Percentiles rank a stretch among this genome's conserved stretches.
phyloP scores from a whole-genome alignment of 2,113 vertebrate species.

The Platysteira castanea region DNA sequence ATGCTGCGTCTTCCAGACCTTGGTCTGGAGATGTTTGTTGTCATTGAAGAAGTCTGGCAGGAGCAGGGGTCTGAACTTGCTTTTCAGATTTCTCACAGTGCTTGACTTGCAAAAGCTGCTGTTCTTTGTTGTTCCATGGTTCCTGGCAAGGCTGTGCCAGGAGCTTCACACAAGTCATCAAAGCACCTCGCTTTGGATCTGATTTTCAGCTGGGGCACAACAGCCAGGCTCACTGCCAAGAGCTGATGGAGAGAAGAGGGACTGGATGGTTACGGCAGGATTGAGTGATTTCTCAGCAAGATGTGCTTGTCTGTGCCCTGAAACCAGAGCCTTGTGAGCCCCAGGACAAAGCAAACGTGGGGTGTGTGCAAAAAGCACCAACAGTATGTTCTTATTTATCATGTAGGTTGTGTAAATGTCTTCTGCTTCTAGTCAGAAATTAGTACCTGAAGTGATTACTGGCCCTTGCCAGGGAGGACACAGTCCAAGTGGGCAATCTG shows the following conservation, averaged over 20 bases:
- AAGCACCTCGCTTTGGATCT: neutral
- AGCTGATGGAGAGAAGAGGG: neutral
- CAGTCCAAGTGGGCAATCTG: neutral
- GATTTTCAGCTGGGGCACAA: constrained; percentile 19
- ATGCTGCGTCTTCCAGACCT: neutral
- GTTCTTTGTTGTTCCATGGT: neutral
- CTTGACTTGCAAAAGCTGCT: neutral
- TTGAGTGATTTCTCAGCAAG: neutral
- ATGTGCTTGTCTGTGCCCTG: neutral
- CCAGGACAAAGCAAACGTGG: neutral
- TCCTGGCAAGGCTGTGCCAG: neutral
- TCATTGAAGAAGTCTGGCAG: neutral
- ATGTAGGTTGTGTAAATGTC: neutral
- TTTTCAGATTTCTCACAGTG: neutral
- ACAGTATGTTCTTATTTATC: neutral
- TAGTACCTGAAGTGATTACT: neutral
- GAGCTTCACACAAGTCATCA: neutral
- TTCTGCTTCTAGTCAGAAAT: neutral
- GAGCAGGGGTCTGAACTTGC: neutral
- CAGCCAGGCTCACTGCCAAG: constrained; percentile 5
- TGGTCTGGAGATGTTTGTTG: neutral
- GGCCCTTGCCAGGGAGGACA: neutral
- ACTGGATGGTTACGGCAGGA: neutral
- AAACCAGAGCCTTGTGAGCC: neutral
- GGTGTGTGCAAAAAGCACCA: neutral